These are phyloP conservation scores for Hiodon tergisus DNA, from an alignment of 2,113 vertebrate genomes.

Conservation along the genomic window DNA sequence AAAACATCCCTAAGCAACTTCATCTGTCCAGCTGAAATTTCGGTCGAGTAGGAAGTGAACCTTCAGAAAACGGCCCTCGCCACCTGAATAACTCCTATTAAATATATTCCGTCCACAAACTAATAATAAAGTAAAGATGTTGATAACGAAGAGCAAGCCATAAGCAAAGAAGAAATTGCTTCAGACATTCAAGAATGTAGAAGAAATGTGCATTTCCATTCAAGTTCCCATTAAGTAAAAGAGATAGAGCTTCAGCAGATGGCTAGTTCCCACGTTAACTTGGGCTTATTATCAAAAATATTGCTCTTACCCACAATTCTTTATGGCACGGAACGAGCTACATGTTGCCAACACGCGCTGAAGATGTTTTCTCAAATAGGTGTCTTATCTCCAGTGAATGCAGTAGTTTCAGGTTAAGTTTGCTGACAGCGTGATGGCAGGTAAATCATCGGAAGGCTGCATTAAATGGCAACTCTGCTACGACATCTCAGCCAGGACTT, in stretches of 20 bases:
- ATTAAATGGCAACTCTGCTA: constrained; percentile 99
- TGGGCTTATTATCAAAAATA: constrained; percentile 92
- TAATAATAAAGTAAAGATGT: constrained; percentile 43
- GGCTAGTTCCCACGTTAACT: constrained; percentile 98
- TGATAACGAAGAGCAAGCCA: constrained; percentile 68
- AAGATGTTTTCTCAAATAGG: constrained; percentile 98
- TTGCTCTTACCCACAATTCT: constrained; percentile 98
- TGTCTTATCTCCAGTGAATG: constrained; percentile 94
- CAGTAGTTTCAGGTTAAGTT: constrained; percentile 92
- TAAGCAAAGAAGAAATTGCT: constrained; percentile 75
- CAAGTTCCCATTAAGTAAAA: constrained; percentile 55
- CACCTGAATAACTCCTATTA: constrained; percentile 92
- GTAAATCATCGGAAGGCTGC: constrained; percentile 95
- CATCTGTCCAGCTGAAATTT: constrained; percentile 95
- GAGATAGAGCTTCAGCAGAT: constrained; percentile 57
- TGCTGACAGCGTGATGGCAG: constrained; percentile 98
- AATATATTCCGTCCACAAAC: constrained; percentile 79
- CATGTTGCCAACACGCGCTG: constrained; percentile 98
- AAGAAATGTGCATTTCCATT: constrained; percentile 74
- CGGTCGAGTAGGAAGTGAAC: constrained; percentile 87
- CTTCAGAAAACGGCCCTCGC: constrained; percentile 69
- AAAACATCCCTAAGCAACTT: constrained; percentile 96
- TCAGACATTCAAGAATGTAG: constrained; percentile 76
- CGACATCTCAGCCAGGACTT: constrained; percentile 99
- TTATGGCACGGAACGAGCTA: constrained; percentile 92